phyloP scores from a whole-genome alignment of 2,888 invertebrate species.

The Pachymerium ferrugineum region DNA sequence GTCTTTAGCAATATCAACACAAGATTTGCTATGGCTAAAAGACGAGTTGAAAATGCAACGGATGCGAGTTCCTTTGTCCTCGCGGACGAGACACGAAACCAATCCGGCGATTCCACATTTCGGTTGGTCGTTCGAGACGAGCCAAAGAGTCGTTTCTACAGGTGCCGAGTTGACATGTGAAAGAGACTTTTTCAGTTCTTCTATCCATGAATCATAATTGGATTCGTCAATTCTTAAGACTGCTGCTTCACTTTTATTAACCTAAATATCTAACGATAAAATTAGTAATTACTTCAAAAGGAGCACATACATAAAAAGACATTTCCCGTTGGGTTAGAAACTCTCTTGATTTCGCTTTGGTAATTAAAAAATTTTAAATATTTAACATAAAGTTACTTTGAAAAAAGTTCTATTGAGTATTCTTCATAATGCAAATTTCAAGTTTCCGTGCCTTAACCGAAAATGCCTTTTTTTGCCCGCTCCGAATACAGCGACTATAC shows the following conservation, averaged over 20 bases:
- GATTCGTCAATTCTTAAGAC: slow-evolving; percentile 42
- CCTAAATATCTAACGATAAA: too few species aligned
- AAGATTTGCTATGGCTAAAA: slow-evolving; percentile 67
- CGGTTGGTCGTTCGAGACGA: slow-evolving; percentile 64
- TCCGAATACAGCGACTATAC: too few species aligned
- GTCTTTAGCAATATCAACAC: slow-evolving; percentile 65
- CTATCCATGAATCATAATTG: slow-evolving; percentile 60
- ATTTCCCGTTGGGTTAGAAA: too few species aligned
- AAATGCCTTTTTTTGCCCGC: too few species aligned
- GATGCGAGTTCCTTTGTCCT: slow-evolving; percentile 42
- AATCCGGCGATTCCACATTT: slow-evolving; percentile 79
- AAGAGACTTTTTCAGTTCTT: slow-evolving; percentile 68
- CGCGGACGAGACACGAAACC: slow-evolving; percentile 57
- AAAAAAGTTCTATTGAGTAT: too few species aligned
- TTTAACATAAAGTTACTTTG: too few species aligned
- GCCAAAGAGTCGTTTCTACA: slow-evolving; percentile 51
- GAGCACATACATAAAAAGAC: too few species aligned
- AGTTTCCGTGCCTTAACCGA: too few species aligned
- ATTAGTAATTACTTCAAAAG: too few species aligned
- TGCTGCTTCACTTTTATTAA: not conserved
- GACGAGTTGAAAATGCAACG: slow-evolving; percentile 35
- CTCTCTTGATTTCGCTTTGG: too few species aligned
- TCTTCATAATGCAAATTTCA: too few species aligned
- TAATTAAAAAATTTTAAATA: too few species aligned
- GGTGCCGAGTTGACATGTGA: slow-evolving; percentile 57